Percentiles rank a stretch among this genome's conserved stretches.
phyloP scores from a whole-genome alignment of 2,113 vertebrate genomes.

The Tupaia tana region DNA sequence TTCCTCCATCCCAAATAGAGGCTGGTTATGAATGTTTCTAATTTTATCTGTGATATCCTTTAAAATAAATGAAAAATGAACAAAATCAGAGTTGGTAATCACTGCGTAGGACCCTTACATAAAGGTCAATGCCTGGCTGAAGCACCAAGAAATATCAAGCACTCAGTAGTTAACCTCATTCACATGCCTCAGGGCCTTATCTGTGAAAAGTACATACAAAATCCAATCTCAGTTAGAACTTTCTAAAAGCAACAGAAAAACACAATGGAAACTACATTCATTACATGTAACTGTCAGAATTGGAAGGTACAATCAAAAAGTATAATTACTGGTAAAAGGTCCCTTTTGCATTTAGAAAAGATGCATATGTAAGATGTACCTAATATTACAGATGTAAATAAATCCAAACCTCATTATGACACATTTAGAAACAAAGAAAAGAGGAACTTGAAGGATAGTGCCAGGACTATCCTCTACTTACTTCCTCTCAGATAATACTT shows the following conservation, averaged over 20 bases:
- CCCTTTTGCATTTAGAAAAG: constrained; percentile 29
- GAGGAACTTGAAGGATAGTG: not conserved
- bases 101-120: not conserved
- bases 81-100: not conserved
- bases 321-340: not conserved
- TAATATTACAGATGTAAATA: constrained; percentile 39
- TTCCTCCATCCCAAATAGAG: constrained; percentile 10
- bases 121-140: not conserved
- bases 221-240: not conserved
- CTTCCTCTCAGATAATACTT: not conserved
- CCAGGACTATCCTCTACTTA: not conserved
- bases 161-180: not conserved
- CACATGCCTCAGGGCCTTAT: not conserved
- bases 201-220: constrained; percentile 9
- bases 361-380: not conserved
- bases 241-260: constrained; percentile 24
- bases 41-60: not conserved
- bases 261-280: constrained; percentile 13
- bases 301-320: constrained; percentile 1
- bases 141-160: not conserved
- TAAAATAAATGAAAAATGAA: constrained; percentile 52
- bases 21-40: not conserved
- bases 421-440: constrained; percentile 38
- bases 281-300: not conserved
- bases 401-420: constrained; percentile 21